Percentiles rank a stretch among this genome's conserved stretches.
These are phyloP conservation scores for Hypsopygia costalis DNA, from an alignment of 2,888 invertebrate species.

Conservation along the genomic window DNA sequence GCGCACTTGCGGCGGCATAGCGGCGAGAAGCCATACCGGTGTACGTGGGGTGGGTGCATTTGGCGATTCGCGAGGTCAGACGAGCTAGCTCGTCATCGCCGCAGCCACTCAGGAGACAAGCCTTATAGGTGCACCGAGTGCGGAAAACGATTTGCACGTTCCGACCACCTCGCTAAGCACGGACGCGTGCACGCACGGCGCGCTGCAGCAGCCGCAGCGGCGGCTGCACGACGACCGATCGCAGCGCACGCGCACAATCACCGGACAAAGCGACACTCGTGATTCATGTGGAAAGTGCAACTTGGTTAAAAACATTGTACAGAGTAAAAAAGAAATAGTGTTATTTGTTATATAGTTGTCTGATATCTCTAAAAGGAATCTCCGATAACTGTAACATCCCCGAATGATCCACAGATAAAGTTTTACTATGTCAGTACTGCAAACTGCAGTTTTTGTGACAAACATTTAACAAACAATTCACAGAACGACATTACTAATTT, in stretches of 20 bases:
- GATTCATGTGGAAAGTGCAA: conserved; percentile 21
- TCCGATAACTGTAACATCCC: too few relatives aligned
- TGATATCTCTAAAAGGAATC: too few relatives aligned
- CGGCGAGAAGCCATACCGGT: conserved; percentile 88
- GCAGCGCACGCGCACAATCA: not conserved
- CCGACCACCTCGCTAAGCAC: conserved; percentile 97
- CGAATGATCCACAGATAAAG: too few relatives aligned
- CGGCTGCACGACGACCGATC: conserved; percentile 27
- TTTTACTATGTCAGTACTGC: too few relatives aligned
- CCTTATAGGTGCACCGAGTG: conserved; percentile 95
- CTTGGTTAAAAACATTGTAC: not conserved
- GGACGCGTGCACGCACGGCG: conserved; percentile 89
- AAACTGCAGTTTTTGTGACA: too few relatives aligned
- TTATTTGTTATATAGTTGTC: not conserved
- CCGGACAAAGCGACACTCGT: conserved; percentile 46
- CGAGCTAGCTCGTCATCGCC: conserved; percentile 93
- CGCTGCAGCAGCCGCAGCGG: conserved; percentile 48
- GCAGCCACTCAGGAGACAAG: conserved; percentile 97
- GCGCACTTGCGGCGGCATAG: conserved; percentile 93
- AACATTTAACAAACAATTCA: too few relatives aligned
- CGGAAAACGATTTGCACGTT: conserved; percentile 93
- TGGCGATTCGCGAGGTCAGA: conserved; percentile 98
- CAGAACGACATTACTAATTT: too few relatives aligned
- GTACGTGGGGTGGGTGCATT: conserved; percentile 89
- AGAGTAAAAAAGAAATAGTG: not conserved